Conservation (phyloP, 1,140 invertebrate genomes). For the Drosophila chauvacae region DNA sequence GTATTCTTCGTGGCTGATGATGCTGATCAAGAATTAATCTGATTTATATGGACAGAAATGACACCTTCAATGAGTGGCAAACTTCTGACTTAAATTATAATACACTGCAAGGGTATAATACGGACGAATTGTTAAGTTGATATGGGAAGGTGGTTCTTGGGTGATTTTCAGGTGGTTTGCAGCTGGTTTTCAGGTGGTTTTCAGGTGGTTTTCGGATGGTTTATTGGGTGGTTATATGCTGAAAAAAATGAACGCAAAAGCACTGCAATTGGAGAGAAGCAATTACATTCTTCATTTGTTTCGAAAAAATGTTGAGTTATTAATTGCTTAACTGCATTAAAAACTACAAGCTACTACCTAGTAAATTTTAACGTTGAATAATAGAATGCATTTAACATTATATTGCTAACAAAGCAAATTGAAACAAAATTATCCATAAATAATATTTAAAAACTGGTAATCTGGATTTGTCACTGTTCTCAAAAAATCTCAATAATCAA, state of each 20-base stretch:
- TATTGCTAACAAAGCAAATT: too few species aligned
- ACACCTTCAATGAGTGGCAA: neutral
- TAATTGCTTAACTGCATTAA: neutral
- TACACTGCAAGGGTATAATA: neutral
- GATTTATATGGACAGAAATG: neutral
- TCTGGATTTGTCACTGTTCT: too few species aligned
- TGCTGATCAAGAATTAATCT: neutral
- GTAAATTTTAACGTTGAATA: neutral
- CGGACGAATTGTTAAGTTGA: constrained; percentile 4
- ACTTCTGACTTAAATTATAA: too few species aligned
- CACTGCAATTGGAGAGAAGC: neutral
- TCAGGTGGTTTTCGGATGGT: neutral
- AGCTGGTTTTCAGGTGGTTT: neutral
- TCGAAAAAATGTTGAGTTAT: neutral
- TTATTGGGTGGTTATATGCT: constrained; percentile 9
- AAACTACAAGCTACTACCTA: neutral
- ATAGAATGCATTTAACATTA: neutral
- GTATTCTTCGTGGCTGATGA: too few species aligned
- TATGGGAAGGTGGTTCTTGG: neutral
- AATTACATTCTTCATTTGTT: neutral
- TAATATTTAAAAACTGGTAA: too few species aligned
- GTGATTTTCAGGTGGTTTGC: neutral
- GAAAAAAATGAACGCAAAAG: neutral
- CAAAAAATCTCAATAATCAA: too few species aligned
- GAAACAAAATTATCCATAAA: too few species aligned